phyloP scores from a whole-genome alignment of 2,888 invertebrate species.

The Conus canariensis region DNA sequence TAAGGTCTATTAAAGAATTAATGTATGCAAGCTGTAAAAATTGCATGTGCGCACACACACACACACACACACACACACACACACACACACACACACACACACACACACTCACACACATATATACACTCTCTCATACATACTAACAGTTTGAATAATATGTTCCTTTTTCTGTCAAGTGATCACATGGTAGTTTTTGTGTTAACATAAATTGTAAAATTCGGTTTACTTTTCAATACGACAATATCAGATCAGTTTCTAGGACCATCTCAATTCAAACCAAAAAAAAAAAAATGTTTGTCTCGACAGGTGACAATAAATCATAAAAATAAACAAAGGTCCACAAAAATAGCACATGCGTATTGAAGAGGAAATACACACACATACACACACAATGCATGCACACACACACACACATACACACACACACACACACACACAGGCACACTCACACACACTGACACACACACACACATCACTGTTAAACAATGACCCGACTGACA shows the following conservation, averaged over 20 bases:
- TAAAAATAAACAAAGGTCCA: neutral
- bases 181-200: too few species aligned
- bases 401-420: neutral
- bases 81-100: neutral
- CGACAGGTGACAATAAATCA: neutral
- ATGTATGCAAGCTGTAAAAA: too few species aligned
- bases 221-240: too few species aligned
- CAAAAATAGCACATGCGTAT: neutral
- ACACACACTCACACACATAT: conserved; percentile 3
- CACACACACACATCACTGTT: neutral
- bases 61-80: neutral
- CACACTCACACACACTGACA: neutral
- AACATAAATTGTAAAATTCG: too few species aligned
- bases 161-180: too few species aligned
- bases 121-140: neutral
- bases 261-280: too few species aligned
- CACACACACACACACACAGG: neutral
- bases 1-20: too few species aligned
- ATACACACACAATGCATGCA: neutral
- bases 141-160: too few species aligned
- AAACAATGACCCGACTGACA: neutral
- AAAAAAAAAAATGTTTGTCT: too few species aligned
- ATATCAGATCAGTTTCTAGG: too few species aligned
- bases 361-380: neutral
- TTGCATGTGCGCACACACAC: neutral